Evolutionary conservation across 2,797 vertebrate genomes (phyloP).

Genomic region (Chiropotes sagulatus): DNA sequence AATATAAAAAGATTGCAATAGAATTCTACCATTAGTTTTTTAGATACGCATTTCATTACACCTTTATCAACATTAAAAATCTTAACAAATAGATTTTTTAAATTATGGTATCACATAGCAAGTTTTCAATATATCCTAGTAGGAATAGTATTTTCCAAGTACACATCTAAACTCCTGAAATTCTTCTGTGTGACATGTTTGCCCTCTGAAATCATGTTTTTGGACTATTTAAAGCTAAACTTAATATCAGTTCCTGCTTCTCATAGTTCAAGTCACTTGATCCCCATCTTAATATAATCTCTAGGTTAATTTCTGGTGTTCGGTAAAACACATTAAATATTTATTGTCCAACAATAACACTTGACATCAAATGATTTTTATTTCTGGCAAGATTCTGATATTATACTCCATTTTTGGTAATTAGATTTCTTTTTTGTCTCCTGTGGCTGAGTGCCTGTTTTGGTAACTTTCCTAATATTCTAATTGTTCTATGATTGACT

Average conservation of each 20-base stretch:
- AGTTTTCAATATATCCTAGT: neutral
- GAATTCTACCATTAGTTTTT: neutral
- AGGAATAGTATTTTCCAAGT: neutral
- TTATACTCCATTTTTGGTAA: neutral
- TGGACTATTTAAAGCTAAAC: neutral
- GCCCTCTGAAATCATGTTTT: constrained; percentile 17
- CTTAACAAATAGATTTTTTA: neutral
- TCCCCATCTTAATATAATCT: neutral
- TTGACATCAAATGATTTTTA: neutral
- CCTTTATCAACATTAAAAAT: constrained; percentile 18
- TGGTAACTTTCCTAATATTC: neutral
- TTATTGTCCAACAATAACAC: neutral
- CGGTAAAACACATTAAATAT: neutral
- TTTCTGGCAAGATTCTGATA: neutral
- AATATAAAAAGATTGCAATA: neutral
- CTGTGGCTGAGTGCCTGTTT: neutral
- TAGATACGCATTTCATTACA: neutral
- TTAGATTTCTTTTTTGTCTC: constrained; percentile 30
- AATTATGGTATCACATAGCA: neutral
- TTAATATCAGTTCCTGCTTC: constrained; percentile 15
- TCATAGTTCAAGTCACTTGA: neutral
- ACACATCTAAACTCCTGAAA: neutral
- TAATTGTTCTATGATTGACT: neutral
- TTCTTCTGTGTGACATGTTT: neutral
- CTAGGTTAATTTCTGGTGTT: constrained; percentile 21